These are phyloP conservation scores for Chlorospingus flavigularis DNA, from an alignment of 2,797 vertebrate genomes.

Conservation along the genomic window DNA sequence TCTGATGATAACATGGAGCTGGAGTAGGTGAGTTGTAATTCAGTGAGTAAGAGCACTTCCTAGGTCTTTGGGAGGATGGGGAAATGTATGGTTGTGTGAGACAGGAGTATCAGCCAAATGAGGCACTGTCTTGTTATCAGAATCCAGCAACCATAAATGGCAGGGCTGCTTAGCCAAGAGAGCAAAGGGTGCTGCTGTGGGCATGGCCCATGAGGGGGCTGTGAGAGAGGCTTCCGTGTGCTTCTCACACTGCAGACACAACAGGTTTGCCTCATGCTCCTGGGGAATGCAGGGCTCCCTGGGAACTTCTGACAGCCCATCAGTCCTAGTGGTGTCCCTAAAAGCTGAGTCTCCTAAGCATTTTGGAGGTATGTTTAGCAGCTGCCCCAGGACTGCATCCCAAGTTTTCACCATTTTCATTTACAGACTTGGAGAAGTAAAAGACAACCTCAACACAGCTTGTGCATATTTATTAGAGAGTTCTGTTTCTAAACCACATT, in stretches of 20 bases:
- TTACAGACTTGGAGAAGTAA: not conserved
- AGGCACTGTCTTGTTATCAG: not conserved
- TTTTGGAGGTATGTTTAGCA: not conserved
- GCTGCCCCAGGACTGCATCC: not conserved
- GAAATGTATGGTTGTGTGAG: not conserved
- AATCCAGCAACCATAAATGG: not conserved
- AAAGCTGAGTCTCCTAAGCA: not conserved
- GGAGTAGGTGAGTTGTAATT: not conserved
- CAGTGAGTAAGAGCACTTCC: not conserved
- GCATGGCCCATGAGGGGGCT: not conserved
- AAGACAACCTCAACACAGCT: not conserved
- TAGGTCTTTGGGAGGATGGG: not conserved
- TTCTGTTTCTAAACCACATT: not conserved
- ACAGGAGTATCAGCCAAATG: not conserved
- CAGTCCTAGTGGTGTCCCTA: not conserved
- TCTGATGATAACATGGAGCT: not conserved
- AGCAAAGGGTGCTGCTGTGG: not conserved
- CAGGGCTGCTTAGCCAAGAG: not conserved
- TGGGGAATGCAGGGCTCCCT: not conserved
- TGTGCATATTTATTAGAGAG: not conserved
- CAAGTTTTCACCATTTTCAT: not conserved
- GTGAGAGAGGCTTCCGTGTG: not conserved
- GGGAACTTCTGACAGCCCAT: not conserved
- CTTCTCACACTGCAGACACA: not conserved
- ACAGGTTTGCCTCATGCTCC: not conserved